Base-by-base conservation (phyloP, 1,140 invertebrate species). In the Diorhabda carinulata region DNA sequence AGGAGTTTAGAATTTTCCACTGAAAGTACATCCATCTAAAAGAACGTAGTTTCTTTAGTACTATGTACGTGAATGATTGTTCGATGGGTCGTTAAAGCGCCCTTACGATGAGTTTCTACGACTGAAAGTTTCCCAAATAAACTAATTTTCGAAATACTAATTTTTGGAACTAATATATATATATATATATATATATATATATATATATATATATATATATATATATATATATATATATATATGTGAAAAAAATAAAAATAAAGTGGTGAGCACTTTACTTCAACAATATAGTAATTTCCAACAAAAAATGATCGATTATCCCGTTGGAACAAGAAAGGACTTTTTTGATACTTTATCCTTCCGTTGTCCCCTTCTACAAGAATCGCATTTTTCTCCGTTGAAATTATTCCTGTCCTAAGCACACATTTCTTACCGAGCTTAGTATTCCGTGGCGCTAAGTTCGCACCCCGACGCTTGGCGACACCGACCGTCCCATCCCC, bases 331-430 rank as follows among this genome's bases (percentile, higher is more conserved):
- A 76, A 71, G 63, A 68, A 71, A 71, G 70, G 70, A 72, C 72
- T 74, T 75, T 71, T 64, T 58, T 61, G 43, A 43, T 42, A 62
- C 67, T 64, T 69, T 62, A 43, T 52, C 68, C 67, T 64, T 69
- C 66, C 62, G 66, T 66, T 71, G 72, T 74, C 73, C 71, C 64
- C 64, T 52, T 52, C 47, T 74, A 73, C 71, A 73, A 72, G 74
- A 70, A 69, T 67, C 74, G 73, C 73, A 76, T 76, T 76, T 76
- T 76, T 76, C 74, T 76, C 73, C 64, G 66, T 62, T 63, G 71
- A 76, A 77, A 77, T 77, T 77, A 77, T 77, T 73, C 76, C 76
- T 74, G 74, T 77, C 76, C 76, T 77, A 77, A 77, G 76, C 75
- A 78, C 74, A 78, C 75, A 77, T 78, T 78, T 77, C 74, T 77